Evolutionary conservation across 2,888 invertebrate genomes (phyloP), one percentile per base, ranked within the genome.

Genomic region (Sarcophaga carnaria): DNA sequence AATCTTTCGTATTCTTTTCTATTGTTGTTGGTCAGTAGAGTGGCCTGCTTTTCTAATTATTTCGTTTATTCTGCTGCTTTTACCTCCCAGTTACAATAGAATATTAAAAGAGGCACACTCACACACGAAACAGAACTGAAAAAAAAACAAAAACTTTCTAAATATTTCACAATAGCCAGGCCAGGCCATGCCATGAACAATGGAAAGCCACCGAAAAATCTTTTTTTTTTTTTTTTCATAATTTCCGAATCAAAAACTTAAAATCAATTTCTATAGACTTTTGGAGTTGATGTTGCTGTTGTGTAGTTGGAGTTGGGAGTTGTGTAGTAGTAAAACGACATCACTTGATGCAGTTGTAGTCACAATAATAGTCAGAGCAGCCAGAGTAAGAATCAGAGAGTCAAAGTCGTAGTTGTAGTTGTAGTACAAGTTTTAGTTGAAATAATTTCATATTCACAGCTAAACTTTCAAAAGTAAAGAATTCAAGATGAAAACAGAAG

Each of bases 111-210:
- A 54, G 17, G 4, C 54, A 54, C 8, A 49, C 14, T 14, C 14
- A 2, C 49, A 49, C 14, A 49, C 10, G 49, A 49, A 49, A 49
- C 10, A 12, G 10, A 49, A 27, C 25, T 25, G 54, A 14, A 25
- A 62, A 12, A 12, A 49, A 8, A 22, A 81, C 49, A 69, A 67
- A 60, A 67, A 74, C 83, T 83, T 78, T 78, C 83, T 72, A 83
- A 83, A 83, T 71, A 71, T 77, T 82, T 82, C 37, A 78, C 83
- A 78, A 72, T 67, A 66, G 83, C 62, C 59, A 72, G 60, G 8
- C 22, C 37, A 37, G 8, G 17, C 14, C 54, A 54, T 14, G 54
- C 12, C 14, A 54, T 54, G 69, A 80, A 83, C 79, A 80, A 86
- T 78, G 69, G 49, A 47, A 54, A 74, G 80, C 86, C 17, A 54